phyloP scores from a whole-genome alignment of 92 coral and sea anemone genomes.

The Umimayanthus chanpuru region DNA sequence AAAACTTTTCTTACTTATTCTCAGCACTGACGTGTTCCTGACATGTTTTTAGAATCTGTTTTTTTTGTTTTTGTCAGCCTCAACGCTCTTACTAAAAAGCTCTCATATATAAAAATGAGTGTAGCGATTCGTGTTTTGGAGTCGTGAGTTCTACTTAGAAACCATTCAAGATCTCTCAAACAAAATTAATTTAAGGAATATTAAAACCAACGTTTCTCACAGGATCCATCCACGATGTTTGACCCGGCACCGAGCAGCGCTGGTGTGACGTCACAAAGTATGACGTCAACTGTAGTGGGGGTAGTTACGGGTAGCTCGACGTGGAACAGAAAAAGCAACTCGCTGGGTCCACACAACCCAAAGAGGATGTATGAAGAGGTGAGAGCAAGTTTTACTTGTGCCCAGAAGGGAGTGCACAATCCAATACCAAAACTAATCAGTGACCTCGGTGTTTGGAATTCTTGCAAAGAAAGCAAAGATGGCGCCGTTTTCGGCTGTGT shows the following conservation, averaged over 20 bases:
- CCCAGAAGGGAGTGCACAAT: background rate
- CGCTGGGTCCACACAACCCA: constrained; percentile 80
- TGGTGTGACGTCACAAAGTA: constrained; percentile 80
- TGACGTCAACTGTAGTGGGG: constrained; percentile 89
- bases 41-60: no score
- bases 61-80: no score
- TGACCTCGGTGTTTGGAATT: no score
- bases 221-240: constrained; percentile 93
- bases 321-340: constrained; percentile 80
- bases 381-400: constrained; percentile 6
- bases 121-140: no score
- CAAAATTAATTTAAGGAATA: background rate
- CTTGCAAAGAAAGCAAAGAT: background rate
- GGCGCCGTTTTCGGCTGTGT: background rate
- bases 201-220: background rate
- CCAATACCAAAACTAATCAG: background rate
- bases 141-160: no score
- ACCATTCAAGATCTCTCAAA: background rate
- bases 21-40: no score
- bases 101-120: no score
- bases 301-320: constrained; percentile 85
- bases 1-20: no score
- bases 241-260: constrained; percentile 77
- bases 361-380: constrained; percentile 98
- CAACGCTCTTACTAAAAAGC: no score